phyloP scores from a whole-genome alignment of 2,888 invertebrate genomes.

The Saturnia japonica region DNA sequence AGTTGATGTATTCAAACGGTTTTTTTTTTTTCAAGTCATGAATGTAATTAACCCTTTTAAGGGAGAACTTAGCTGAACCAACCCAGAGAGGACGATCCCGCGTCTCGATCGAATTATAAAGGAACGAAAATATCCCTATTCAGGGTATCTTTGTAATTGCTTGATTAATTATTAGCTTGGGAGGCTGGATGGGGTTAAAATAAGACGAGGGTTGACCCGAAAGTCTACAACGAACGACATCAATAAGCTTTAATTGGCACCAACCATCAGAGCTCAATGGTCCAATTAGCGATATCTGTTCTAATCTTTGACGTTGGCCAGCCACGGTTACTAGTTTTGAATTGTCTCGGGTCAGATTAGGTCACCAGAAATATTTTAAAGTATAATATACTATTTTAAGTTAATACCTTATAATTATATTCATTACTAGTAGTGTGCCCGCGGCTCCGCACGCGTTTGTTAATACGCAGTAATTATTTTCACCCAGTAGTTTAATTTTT shows the following conservation, averaged over 20 bases:
- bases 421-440: too few relatives aligned
- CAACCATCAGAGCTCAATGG: constrained; percentile 73
- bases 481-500: too few relatives aligned
- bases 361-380: constrained; percentile 33
- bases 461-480: too few relatives aligned
- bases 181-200: constrained; percentile 70
- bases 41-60: neutral
- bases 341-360: constrained; percentile 34
- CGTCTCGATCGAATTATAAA: constrained; percentile 36
- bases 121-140: constrained; percentile 55
- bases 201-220: constrained; percentile 72
- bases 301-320: constrained; percentile 35
- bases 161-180: constrained; percentile 78
- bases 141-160: constrained; percentile 68
- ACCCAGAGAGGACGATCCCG: constrained; percentile 7
- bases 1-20: neutral
- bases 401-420: too few relatives aligned
- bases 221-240: constrained; percentile 71
- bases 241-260: constrained; percentile 77
- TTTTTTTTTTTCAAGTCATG: neutral
- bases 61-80: neutral
- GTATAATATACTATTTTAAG: neutral
- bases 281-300: constrained; percentile 72
- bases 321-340: constrained; percentile 36
- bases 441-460: too few relatives aligned